Evolutionary conservation across 1,140 invertebrate genomes (phyloP), one percentile per base, ranked within the genome.

Genomic region (Drosophila tristis): DNA sequence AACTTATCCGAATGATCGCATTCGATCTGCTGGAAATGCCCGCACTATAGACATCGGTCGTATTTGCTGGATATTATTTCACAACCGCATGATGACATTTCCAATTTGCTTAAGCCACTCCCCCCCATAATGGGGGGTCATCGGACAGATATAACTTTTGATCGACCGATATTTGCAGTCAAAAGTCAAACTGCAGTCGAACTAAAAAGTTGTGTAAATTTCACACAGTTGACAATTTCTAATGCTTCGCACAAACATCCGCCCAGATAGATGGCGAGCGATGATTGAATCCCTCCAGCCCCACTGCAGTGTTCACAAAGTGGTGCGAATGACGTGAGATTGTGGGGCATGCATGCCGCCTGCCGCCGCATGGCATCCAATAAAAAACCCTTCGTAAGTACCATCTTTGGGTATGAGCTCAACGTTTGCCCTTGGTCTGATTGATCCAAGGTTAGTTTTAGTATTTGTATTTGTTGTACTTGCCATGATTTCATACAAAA

Each of bases 201-300:
- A 43, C 44, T 42, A 42, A 39, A 39, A 39, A 39, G 35, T 39
- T 39, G 51, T 39, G 47, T 11, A 55, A 51, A 48, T 72, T 72
- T 77, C 50, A 45, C 78, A 63, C 56, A 65, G 54, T 66, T 56
- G 60, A 59, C 25, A 66, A 70, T 77, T 80, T 85, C 73, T 70
- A 86, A 85, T 85, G 56, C 25, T 43, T 56, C 64, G 43, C 23
- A 51, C 67, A 80, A 84, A 85, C 59, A 84, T 54, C 44, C 45
- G 35, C 57, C 44, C 48, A 67, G 43, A 61, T 48, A 31, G 54
- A 59, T 59, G 26, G 31, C 35, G 51, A 11, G 54, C 57, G 25
- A 49, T 59, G 23, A 47, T 31, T 48, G 31, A 72, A 72, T 72
- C 50, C 25, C 42, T 20, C 20, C 31, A 9, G 9, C 2, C 4